Percentiles rank a stretch among this genome's conserved stretches.
phyloP scores from a whole-genome alignment of 2,888 invertebrate species.

The Scaptomyza tumidula region DNA sequence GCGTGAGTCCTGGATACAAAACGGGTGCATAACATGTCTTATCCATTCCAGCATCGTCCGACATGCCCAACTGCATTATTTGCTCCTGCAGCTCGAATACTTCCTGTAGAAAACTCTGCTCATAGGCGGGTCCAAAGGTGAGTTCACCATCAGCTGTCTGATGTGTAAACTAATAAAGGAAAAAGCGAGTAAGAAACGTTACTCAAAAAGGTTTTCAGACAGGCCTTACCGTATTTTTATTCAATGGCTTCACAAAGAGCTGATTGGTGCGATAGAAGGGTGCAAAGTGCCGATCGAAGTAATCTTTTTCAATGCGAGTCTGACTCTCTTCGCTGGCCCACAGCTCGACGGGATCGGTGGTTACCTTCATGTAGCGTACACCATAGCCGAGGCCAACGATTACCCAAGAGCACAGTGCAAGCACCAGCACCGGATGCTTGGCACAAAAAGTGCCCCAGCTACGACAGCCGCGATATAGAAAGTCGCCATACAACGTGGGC shows the following conservation, averaged over 20 bases:
- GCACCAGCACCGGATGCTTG: slow-evolving; percentile 87
- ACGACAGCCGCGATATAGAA: slow-evolving; percentile 84
- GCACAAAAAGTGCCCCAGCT: slow-evolving; percentile 87
- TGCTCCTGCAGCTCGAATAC: slow-evolving; percentile 89
- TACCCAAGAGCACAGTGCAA: slow-evolving; percentile 88
- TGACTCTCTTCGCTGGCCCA: slow-evolving; percentile 95
- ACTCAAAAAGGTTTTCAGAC: neutral
- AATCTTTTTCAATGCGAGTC: slow-evolving; percentile 93
- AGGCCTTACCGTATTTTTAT: slow-evolving; percentile 85
- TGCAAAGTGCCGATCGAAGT: slow-evolving; percentile 93
- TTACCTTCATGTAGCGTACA: slow-evolving; percentile 88
- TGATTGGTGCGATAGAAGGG: slow-evolving; percentile 96
- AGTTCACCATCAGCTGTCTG: slow-evolving; percentile 84
- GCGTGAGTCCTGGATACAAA: slow-evolving; percentile 87
- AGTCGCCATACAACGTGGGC: slow-evolving; percentile 77
- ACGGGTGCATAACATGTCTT: slow-evolving; percentile 95
- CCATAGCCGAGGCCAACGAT: slow-evolving; percentile 88
- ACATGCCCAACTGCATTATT: slow-evolving; percentile 87
- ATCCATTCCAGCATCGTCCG: slow-evolving; percentile 86
- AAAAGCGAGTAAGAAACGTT: neutral
- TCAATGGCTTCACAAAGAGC: slow-evolving; percentile 90
- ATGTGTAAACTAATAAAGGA: slow-evolving; percentile 77
- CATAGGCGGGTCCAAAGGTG: slow-evolving; percentile 92
- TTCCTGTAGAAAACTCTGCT: slow-evolving; percentile 89
- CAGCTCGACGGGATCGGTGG: slow-evolving; percentile 95